Percentiles rank a stretch among this genome's conserved stretches.
Evolutionary conservation across 2,113 vertebrate species (phyloP).

Genomic region (Anthoscopus minutus): DNA sequence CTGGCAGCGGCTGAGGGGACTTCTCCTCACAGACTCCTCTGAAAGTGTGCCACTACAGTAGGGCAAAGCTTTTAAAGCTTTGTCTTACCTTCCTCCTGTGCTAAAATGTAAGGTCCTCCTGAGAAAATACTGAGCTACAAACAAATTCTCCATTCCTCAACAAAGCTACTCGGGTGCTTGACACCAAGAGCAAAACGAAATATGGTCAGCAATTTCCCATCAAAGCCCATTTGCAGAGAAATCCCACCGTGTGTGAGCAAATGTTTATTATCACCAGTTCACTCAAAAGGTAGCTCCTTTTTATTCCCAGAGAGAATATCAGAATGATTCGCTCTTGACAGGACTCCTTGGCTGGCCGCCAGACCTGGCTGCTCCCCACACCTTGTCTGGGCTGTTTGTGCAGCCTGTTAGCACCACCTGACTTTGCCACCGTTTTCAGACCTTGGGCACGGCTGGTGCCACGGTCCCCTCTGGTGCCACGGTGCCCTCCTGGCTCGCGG

Average conservation of each 20-base stretch:
- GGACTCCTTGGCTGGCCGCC: background rate
- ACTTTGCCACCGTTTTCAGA: background rate
- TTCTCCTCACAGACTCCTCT: background rate
- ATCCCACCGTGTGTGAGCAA: background rate
- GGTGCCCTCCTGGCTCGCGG: rapidly evolving
- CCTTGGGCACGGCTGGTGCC: background rate
- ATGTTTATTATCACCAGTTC: background rate
- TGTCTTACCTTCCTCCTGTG: background rate
- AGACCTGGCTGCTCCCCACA: background rate
- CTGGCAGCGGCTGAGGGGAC: background rate
- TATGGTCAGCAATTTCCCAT: background rate
- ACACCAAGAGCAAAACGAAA: background rate
- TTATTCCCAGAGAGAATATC: constrained; percentile 33
- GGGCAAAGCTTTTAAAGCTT: background rate
- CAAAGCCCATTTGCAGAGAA: background rate
- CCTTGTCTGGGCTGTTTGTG: background rate
- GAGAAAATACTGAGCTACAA: background rate
- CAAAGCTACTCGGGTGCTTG: background rate
- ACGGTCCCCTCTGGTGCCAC: background rate
- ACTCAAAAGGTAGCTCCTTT: background rate
- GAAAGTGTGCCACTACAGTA: background rate
- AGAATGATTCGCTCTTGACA: background rate
- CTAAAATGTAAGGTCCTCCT: background rate
- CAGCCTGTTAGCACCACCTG: background rate
- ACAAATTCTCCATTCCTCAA: background rate